Percentiles rank a stretch among this genome's conserved stretches.
phyloP scores from a whole-genome alignment of 2,888 invertebrate species.

The Trypoxylon attenuatum region DNA sequence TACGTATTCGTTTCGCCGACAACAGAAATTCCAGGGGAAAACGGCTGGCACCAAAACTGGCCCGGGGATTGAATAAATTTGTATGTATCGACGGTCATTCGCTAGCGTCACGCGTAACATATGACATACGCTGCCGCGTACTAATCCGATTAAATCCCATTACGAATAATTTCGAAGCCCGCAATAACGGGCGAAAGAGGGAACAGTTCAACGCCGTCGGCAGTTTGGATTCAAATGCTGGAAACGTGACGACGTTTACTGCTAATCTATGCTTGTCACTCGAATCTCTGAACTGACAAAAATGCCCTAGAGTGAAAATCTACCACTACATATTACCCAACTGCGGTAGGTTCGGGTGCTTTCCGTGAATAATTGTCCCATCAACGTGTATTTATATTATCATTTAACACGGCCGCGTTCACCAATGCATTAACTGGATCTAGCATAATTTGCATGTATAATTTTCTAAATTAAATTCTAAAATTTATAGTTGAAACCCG shows the following conservation, averaged over 20 bases:
- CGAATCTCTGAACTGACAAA: no score
- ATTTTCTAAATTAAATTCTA: no score
- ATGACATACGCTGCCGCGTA: slow-evolving; percentile 51
- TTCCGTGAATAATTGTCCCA: no score
- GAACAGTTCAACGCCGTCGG: slow-evolving; percentile 12
- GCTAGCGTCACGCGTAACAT: slow-evolving; percentile 22
- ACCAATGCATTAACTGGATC: no score
- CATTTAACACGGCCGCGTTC: no score
- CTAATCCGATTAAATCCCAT: slow-evolving; percentile 64
- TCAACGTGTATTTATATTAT: no score
- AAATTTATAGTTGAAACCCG: no score
- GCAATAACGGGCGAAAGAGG: slow-evolving; percentile 48
- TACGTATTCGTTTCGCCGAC: slow-evolving; percentile 45
- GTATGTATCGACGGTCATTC: slow-evolving; percentile 42
- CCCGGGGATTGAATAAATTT: slow-evolving; percentile 57
- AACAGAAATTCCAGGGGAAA: slow-evolving; percentile 46
- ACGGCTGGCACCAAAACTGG: slow-evolving; percentile 25
- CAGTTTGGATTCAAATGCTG: slow-evolving; percentile 15
- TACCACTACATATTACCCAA: no score
- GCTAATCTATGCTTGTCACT: no score
- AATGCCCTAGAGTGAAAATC: no score
- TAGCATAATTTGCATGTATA: no score
- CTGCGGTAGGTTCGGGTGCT: no score
- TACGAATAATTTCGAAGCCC: slow-evolving; percentile 58
- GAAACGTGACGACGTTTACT: slow-evolving; percentile 16